A percentile compares a stretch with the other conserved stretches of the same genome.
phyloP scores from a whole-genome alignment of 1,140 invertebrate genomes.

The Propsilocerus akamusi region DNA sequence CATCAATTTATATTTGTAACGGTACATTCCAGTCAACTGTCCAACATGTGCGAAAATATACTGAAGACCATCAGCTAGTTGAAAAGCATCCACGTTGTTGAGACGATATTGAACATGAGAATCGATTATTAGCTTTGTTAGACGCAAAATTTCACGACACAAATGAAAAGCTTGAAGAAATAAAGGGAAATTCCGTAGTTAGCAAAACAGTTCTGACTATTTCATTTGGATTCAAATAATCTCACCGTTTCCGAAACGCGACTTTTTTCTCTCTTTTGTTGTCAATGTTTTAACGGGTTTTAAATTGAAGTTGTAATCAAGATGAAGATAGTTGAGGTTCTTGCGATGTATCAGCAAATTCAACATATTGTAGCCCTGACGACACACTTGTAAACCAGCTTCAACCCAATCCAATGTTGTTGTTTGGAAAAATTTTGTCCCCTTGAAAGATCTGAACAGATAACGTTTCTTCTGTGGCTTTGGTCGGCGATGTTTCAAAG shows the following conservation, averaged over 20 bases:
- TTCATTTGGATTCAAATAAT: conserved; percentile 5
- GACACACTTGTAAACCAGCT: conserved; percentile 91
- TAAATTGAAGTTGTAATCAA: conserved; percentile 99
- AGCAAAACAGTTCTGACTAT: neutral
- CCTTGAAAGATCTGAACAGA: conserved; percentile 96
- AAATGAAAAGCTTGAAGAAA: conserved; percentile 74
- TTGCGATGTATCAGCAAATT: conserved; percentile 98
- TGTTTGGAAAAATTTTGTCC: conserved; percentile 99
- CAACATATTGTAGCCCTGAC: conserved; percentile 99
- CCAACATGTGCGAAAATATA: conserved; percentile 99
- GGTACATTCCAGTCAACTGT: conserved; percentile 98
- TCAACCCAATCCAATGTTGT: conserved; percentile 99
- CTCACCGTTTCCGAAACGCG: conserved; percentile 92
- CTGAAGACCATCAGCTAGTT: conserved; percentile 95
- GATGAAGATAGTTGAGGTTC: conserved; percentile 97
- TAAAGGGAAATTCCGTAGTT: neutral
- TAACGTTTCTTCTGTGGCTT: conserved; percentile 99
- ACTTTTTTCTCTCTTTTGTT: conserved; percentile 98
- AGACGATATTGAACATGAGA: conserved; percentile 98
- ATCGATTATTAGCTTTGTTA: conserved; percentile 97
- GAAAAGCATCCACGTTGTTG: conserved; percentile 98
- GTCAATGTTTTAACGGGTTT: conserved; percentile 99
- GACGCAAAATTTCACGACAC: conserved; percentile 90
- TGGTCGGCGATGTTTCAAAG: conserved; percentile 88
- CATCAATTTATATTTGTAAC: conserved; percentile 99